Conservation (phyloP, 1,140 invertebrate genomes). For the Drosophila kanapiae region DNA sequence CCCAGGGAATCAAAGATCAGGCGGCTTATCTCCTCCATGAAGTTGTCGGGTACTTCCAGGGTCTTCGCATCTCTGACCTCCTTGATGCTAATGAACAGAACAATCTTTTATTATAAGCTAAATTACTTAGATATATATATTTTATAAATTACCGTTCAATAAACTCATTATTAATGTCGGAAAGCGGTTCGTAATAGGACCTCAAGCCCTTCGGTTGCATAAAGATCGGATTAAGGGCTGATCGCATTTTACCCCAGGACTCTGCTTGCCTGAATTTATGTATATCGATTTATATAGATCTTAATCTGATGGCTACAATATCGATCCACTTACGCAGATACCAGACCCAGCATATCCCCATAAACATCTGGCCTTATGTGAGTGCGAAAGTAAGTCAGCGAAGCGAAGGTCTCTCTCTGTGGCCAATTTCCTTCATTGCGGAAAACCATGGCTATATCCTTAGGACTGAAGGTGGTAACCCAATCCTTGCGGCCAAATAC, state of each 20-base stretch:
- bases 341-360: slow-evolving; percentile 5
- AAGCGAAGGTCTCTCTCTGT: slow-evolving; percentile 45
- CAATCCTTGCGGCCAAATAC: slow-evolving; percentile 61
- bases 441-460: slow-evolving; percentile 64
- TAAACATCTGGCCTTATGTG: slow-evolving; percentile 17
- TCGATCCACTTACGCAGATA: background rate
- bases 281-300: no score
- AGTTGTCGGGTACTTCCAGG: slow-evolving; percentile 87
- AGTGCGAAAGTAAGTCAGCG: slow-evolving; percentile 54
- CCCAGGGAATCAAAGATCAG: slow-evolving; percentile 90
- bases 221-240: slow-evolving; percentile 68
- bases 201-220: slow-evolving; percentile 65
- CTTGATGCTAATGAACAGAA: slow-evolving; percentile 58
- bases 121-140: background rate
- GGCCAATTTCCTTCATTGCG: slow-evolving; percentile 79
- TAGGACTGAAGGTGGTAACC: slow-evolving; percentile 52
- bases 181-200: slow-evolving; percentile 64
- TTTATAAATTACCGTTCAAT: slow-evolving; percentile 59
- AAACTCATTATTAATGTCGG: slow-evolving; percentile 69
- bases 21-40: slow-evolving; percentile 88
- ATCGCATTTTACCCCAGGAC: slow-evolving; percentile 19
- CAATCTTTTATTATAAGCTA: background rate
- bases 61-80: slow-evolving; percentile 86
- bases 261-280: background rate
- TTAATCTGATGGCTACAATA: no score